phyloP scores from a whole-genome alignment of 2,797 vertebrate species.

The Peromyscus nudipes region DNA sequence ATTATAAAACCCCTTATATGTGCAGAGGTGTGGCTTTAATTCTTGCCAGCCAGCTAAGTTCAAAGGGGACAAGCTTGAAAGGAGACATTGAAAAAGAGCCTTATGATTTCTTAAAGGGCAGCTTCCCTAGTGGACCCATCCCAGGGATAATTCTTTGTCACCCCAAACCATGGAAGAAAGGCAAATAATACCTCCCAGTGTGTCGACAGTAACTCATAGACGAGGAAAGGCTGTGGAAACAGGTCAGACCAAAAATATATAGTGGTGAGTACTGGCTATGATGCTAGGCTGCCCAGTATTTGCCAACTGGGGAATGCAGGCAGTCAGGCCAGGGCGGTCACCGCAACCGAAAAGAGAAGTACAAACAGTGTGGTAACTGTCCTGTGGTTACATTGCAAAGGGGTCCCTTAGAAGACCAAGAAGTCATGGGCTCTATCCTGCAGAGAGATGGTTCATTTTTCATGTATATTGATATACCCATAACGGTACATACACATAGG shows the following conservation, averaged over 20 bases:
- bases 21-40: neutral
- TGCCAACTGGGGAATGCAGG: constrained; percentile 11
- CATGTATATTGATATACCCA: neutral
- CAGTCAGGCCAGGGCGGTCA: constrained; percentile 52
- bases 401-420: constrained; percentile 52
- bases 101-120: constrained; percentile 40
- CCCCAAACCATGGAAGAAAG: constrained; percentile 67
- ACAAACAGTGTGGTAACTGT: constrained; percentile 70
- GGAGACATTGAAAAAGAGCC: constrained; percentile 49
- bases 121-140: constrained; percentile 48
- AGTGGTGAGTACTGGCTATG: constrained; percentile 66
- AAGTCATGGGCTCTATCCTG: constrained; percentile 2
- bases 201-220: constrained; percentile 78
- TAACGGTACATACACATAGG: neutral
- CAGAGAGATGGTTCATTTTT: neutral
- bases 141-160: constrained; percentile 75
- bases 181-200: constrained; percentile 80
- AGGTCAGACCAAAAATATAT: constrained; percentile 82
- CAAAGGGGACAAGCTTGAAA: neutral
- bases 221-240: constrained; percentile 74
- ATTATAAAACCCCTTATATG: neutral
- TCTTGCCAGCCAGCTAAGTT: neutral
- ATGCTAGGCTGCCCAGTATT: constrained; percentile 64
- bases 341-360: constrained; percentile 74
- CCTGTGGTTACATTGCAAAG: constrained; percentile 8